Evolutionary conservation across 2,113 vertebrate species (phyloP).

Genomic region (Xenopus borealis): DNA sequence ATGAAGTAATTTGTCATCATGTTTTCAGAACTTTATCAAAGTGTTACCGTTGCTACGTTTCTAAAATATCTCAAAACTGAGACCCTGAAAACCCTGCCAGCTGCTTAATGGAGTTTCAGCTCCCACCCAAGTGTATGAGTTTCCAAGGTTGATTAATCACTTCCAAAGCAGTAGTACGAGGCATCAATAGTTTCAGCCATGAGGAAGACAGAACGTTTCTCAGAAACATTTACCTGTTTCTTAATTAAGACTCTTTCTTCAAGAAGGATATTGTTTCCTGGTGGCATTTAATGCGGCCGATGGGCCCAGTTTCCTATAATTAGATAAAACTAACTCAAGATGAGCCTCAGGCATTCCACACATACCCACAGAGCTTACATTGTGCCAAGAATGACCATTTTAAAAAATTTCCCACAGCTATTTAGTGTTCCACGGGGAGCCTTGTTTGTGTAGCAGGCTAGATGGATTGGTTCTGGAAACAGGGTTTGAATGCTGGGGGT

Average conservation of each 20-base stretch:
- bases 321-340: slow-evolving; percentile 18
- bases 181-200: not conserved
- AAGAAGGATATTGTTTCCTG: not conserved
- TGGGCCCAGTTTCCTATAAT: slow-evolving; percentile 15
- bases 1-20: too few species aligned
- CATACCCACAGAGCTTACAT: slow-evolving; percentile 5
- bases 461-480: not conserved
- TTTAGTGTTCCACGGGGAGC: slow-evolving; percentile 9
- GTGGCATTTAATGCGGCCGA: not conserved
- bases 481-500: slow-evolving; percentile 24
- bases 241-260: not conserved
- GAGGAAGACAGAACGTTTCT: not conserved
- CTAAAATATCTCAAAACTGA: not conserved
- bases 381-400: slow-evolving; percentile 14
- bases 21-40: too few species aligned
- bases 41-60: too few species aligned
- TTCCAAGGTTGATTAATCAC: not conserved
- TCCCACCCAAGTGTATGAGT: not conserved
- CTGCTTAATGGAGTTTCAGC: not conserved
- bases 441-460: slow-evolving; percentile 18
- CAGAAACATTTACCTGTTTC: not conserved
- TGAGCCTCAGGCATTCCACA: slow-evolving; percentile 13
- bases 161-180: not conserved
- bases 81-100: not conserved
- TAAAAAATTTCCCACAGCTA: slow-evolving; percentile 25